Base-by-base conservation (phyloP, 2,888 invertebrate genomes). In the Rugalucina vietnamica region DNA sequence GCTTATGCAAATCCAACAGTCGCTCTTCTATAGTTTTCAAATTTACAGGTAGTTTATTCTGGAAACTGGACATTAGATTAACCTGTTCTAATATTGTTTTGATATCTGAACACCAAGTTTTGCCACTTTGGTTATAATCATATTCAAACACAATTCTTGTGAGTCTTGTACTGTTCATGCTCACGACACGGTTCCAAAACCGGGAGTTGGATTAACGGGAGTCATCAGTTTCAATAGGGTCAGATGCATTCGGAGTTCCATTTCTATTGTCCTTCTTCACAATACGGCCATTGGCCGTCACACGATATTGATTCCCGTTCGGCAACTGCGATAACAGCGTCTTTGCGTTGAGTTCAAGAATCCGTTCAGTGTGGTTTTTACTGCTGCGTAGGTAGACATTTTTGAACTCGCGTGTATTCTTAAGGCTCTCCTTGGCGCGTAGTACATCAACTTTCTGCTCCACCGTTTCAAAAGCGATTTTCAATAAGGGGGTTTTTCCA, bases 81-180 rank as follows among this genome's bases (percentile, higher is more conserved):
- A 69, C 32, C 29, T 32, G 36, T 10, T 14, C 69, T 36, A 49
- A n/a, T 69, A 69, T 36, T 36, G 10, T 69, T 24, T 32, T 69
- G 29, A 69, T 69, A 21, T 69, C 69, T 14, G 34, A 34, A 36
- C 36, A 69, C 69, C 34, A 69, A 18, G 74, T 65, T n/a, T 69
- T 76, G 43, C 77, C 76, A 54, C 73, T 81, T 36, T 70, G 32
- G 43, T 8, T 2, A 77, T 74, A 24, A 57, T n/a, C 76, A 32
- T 50, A 79, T 10, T 36, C 78, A 74, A 27, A 65, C 5, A n/a
- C 50, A 50, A 32, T 76, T 80, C 10, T 70, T 37, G 77, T 76
- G 76, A 36, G 32, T 21, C 69, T 69, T 32, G 14, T 27, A 27
- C 3, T 36, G 29, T 32, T 14, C 34, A 69, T 32, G 14, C 32